Evolutionary conservation across 2,888 invertebrate species (phyloP).

Genomic region (Endotricha flammealis): DNA sequence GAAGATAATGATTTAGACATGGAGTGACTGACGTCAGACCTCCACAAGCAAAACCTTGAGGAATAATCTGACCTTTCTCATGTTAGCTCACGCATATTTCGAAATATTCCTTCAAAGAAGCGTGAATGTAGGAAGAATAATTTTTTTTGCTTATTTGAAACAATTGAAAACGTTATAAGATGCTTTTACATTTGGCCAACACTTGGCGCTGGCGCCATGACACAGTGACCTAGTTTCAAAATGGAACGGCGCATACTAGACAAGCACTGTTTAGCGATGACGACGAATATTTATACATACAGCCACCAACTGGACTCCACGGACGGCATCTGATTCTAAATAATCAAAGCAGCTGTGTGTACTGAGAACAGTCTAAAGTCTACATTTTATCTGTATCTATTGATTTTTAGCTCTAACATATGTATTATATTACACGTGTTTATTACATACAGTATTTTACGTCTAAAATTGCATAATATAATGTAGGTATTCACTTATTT

Average conservation of each 20-base stretch:
- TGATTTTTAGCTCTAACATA: too few relatives aligned
- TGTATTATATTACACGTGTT: too few relatives aligned
- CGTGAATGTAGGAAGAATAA: too few relatives aligned
- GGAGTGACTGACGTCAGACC: neutral
- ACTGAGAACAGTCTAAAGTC: too few relatives aligned
- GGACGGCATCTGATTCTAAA: neutral
- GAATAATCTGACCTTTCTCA: neutral
- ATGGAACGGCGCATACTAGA: conserved; percentile 72
- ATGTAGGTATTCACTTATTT: too few relatives aligned
- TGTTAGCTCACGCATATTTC: conserved; percentile 24
- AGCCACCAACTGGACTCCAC: conserved; percentile 16
- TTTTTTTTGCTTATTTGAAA: too few relatives aligned
- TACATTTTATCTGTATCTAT: too few relatives aligned
- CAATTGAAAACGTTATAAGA: conserved; percentile 67
- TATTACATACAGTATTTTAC: too few relatives aligned
- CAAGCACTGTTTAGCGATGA: conserved; percentile 49
- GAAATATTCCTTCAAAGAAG: too few relatives aligned
- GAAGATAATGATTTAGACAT: neutral
- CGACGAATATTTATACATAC: conserved; percentile 41
- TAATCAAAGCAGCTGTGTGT: neutral
- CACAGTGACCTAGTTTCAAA: conserved; percentile 75
- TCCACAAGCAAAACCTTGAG: neutral
- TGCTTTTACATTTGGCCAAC: conserved; percentile 62
- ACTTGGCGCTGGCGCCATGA: conserved; percentile 68
- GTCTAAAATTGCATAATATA: too few relatives aligned